Percentiles rank a stretch among this genome's conserved stretches.
Conservation (phyloP, 1,140 invertebrate genomes). For the Pseudomyrmex cubaensis region DNA sequence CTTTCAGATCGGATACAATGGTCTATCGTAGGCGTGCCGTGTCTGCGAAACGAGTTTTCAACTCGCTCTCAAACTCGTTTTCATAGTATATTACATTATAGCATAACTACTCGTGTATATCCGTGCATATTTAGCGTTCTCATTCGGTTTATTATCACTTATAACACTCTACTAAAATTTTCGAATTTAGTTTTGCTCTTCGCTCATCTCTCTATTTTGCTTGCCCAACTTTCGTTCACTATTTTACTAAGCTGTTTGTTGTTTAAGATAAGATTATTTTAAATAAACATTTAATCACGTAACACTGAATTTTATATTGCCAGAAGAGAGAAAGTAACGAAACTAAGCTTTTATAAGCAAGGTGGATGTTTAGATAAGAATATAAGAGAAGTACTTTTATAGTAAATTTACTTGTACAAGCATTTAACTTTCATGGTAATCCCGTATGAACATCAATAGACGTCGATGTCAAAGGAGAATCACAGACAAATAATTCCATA, state of each 20-base stretch:
- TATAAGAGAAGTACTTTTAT: background rate
- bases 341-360: background rate
- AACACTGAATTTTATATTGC: background rate
- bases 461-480: slow-evolving; percentile 18
- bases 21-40: slow-evolving; percentile 39
- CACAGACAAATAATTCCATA: slow-evolving; percentile 1
- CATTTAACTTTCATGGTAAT: slow-evolving; percentile 33
- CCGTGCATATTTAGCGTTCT: background rate
- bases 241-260: background rate
- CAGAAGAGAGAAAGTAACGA: background rate
- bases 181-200: slow-evolving; percentile 14
- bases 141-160: slow-evolving; percentile 45
- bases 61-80: slow-evolving; percentile 42
- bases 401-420: background rate
- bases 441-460: slow-evolving; percentile 4
- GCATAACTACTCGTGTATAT: background rate
- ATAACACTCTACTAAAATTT: background rate
- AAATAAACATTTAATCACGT: background rate
- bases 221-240: background rate
- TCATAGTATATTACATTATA: slow-evolving; percentile 38
- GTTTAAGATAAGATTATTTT: slow-evolving; percentile 4
- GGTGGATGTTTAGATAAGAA: background rate
- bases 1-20: slow-evolving; percentile 48
- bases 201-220: background rate
- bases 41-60: slow-evolving; percentile 57